Percentiles rank a stretch among this genome's conserved stretches.
These are phyloP conservation scores for Sitodiplosis mosellana DNA, from an alignment of 1,140 invertebrate genomes.

Conservation along the genomic window DNA sequence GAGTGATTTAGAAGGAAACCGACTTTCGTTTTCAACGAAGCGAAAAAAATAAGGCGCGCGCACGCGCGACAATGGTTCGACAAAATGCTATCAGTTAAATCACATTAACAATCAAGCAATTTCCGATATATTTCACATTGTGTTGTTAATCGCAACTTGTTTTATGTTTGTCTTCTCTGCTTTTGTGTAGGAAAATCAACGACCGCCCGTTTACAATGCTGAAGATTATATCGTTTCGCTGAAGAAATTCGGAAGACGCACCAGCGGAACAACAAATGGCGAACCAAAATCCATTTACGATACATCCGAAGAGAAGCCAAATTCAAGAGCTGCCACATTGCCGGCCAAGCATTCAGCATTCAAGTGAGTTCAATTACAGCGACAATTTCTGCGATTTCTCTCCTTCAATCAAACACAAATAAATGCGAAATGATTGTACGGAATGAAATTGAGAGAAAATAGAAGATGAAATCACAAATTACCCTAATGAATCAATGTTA, in stretches of 20 bases:
- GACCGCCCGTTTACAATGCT: constrained; percentile 70
- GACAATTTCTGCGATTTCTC: not conserved
- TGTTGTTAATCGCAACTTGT: not conserved
- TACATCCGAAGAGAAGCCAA: constrained; percentile 7
- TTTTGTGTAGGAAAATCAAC: constrained; percentile 45
- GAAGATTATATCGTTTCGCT: constrained; percentile 63
- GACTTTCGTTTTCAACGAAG: constrained; percentile 49
- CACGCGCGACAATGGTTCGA: not conserved
- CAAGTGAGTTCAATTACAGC: constrained; percentile 16
- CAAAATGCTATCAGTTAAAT: not conserved
- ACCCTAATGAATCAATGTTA: not conserved
- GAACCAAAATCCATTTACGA: constrained; percentile 19
- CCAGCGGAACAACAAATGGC: constrained; percentile 11
- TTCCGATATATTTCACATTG: not conserved
- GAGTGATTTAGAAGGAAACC: constrained; percentile 2
- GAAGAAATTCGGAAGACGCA: constrained; percentile 53
- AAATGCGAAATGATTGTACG: not conserved
- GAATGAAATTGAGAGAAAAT: too few relatives aligned
- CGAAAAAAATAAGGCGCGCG: constrained; percentile 27
- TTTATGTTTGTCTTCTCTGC: not conserved
- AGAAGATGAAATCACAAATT: not conserved
- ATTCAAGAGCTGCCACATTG: constrained; percentile 14
- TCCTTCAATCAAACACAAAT: not conserved
- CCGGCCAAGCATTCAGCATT: constrained; percentile 21
- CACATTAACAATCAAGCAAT: too few relatives aligned